These are phyloP conservation scores for western clawed frog (Xenopus tropicalis) DNA, from an alignment of 2,113 vertebrate species.

Conservation along the genomic window DNA sequence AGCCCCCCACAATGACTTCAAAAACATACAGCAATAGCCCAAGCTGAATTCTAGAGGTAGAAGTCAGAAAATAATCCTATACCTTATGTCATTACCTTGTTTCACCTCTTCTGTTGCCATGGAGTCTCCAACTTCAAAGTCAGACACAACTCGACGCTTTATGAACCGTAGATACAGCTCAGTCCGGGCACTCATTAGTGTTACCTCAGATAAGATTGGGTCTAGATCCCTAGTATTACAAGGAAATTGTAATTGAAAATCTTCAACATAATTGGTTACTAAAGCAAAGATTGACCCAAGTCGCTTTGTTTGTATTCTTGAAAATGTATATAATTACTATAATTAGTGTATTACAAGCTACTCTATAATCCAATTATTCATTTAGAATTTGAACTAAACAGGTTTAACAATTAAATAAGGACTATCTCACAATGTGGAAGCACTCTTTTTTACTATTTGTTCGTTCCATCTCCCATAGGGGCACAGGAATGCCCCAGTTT, in stretches of 20 bases:
- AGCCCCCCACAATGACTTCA: too few relatives aligned
- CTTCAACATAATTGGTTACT: not conserved
- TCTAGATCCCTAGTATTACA: slow-evolving; percentile 80
- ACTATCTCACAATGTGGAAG: too few relatives aligned
- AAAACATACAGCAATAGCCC: not conserved
- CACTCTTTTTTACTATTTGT: too few relatives aligned
- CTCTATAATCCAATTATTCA: too few relatives aligned
- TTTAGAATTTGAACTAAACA: too few relatives aligned
- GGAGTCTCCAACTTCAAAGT: slow-evolving; percentile 92
- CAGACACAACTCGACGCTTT: slow-evolving; percentile 79
- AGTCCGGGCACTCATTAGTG: slow-evolving; percentile 90
- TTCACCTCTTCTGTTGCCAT: slow-evolving; percentile 76
- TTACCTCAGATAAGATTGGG: slow-evolving; percentile 89
- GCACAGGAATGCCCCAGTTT: too few relatives aligned
- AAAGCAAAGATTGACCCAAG: slow-evolving; percentile 6
- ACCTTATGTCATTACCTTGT: slow-evolving; percentile 70
- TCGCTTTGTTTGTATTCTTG: not conserved
- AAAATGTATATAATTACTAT: too few relatives aligned
- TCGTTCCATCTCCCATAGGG: too few relatives aligned
- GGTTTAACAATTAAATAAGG: too few relatives aligned
- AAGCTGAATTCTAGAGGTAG: too few relatives aligned
- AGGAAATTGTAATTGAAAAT: not conserved
- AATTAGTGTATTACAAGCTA: too few relatives aligned
- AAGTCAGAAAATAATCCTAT: too few relatives aligned
- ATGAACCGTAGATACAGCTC: slow-evolving; percentile 95